Conservation (phyloP, 2,113 vertebrate genomes). For the Pelvicachromis taeniatus region DNA sequence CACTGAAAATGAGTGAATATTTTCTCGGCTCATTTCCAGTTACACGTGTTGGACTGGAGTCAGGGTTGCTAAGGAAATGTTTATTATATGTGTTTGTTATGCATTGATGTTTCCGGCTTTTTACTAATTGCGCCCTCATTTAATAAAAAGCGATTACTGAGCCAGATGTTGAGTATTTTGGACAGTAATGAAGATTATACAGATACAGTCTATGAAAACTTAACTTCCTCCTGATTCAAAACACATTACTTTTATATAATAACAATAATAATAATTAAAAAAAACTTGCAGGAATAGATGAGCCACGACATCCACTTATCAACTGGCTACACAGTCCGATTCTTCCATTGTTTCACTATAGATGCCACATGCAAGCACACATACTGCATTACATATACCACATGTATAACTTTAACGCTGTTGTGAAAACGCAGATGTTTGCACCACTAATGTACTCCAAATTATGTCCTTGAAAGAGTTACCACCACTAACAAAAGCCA, state of each 20-base stretch:
- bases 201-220: constrained; percentile 26
- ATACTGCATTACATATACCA: neutral
- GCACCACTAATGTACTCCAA: constrained; percentile 16
- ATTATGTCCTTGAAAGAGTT: constrained; percentile 13
- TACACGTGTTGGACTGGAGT: neutral
- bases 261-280: neutral
- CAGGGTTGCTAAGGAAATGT: neutral
- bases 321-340: neutral
- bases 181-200: neutral
- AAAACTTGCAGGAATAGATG: constrained; percentile 9
- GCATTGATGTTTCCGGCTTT: neutral
- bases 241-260: constrained; percentile 23
- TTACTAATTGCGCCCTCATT: neutral
- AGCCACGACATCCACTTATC: constrained; percentile 21
- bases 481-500: constrained; percentile 4
- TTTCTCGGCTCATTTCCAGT: constrained; percentile 3
- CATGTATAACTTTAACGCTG: neutral
- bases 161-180: neutral
- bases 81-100: neutral
- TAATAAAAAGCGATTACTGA: neutral
- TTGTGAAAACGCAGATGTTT: neutral
- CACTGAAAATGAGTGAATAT: neutral
- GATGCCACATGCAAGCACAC: neutral
- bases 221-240: constrained; percentile 50
- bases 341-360: neutral